These are phyloP conservation scores for Spicauda simplicius DNA, from an alignment of 2,888 invertebrate species.

Conservation along the genomic window DNA sequence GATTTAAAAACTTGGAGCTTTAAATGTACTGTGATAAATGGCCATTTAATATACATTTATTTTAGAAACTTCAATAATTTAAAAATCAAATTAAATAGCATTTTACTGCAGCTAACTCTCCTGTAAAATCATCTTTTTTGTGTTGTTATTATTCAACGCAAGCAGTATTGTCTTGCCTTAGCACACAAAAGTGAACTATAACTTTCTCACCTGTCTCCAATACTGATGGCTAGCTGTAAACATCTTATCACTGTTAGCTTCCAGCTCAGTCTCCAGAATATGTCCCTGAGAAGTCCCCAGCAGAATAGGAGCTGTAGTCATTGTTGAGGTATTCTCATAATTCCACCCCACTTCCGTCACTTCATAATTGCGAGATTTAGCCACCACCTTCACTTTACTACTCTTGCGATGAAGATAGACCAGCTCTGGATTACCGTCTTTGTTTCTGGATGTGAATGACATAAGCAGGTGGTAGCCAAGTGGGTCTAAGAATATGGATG, in stretches of 20 bases:
- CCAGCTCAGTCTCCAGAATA: slow-evolving; percentile 95
- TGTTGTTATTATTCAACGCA: too few species aligned
- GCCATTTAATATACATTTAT: too few species aligned
- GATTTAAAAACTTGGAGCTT: too few species aligned
- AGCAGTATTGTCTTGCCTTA: too few species aligned
- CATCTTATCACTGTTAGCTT: slow-evolving; percentile 92
- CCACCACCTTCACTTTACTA: slow-evolving; percentile 87
- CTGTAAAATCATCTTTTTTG: too few species aligned
- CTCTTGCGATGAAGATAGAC: slow-evolving; percentile 92
- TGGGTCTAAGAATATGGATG: slow-evolving; percentile 92
- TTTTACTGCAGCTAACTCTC: too few species aligned
- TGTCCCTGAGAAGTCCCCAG: slow-evolving; percentile 95
- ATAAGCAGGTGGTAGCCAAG: slow-evolving; percentile 94
- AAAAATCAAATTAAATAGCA: too few species aligned
- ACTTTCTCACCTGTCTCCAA: slow-evolving; percentile 90
- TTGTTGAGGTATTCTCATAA: slow-evolving; percentile 87
- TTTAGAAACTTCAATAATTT: too few species aligned
- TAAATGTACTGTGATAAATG: too few species aligned
- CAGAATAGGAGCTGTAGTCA: slow-evolving; percentile 92
- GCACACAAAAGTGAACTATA: too few species aligned
- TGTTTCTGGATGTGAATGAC: slow-evolving; percentile 87
- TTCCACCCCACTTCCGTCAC: slow-evolving; percentile 97
- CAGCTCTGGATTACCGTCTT: slow-evolving; percentile 88
- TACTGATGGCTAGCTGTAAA: slow-evolving; percentile 92
- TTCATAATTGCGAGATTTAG: slow-evolving; percentile 90